Evolutionary conservation across 1,140 invertebrate species (phyloP).

Genomic region (Daktulosphaira vitifoliae): DNA sequence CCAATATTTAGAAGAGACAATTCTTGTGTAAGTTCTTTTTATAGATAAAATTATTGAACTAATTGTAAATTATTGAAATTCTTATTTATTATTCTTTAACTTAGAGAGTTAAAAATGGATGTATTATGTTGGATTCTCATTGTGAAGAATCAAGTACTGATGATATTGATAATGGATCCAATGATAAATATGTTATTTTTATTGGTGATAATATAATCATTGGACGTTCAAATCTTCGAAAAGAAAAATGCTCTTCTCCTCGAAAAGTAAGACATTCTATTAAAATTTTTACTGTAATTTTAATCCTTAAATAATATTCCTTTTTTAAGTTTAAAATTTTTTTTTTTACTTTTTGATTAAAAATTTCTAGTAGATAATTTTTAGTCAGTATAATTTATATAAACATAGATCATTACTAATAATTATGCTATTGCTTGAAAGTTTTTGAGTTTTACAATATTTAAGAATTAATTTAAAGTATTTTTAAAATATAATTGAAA

Average conservation of each 20-base stretch:
- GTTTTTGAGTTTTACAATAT: too few relatives aligned
- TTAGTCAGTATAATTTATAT: too few relatives aligned
- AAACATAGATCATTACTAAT: too few relatives aligned
- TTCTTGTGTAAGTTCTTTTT: constrained; percentile 13
- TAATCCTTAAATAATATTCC: too few relatives aligned
- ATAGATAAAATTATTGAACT: too few relatives aligned
- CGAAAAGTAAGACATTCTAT: constrained; percentile 4
- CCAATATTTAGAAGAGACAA: constrained; percentile 55
- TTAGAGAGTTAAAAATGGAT: constrained; percentile 7
- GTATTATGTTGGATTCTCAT: constrained; percentile 22
- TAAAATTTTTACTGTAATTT: too few relatives aligned
- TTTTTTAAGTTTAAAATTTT: too few relatives aligned
- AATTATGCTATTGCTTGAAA: too few relatives aligned
- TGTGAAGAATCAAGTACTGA: constrained; percentile 31
- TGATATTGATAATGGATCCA: constrained; percentile 12
- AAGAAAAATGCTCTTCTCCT: constrained; percentile 1
- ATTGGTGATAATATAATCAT: constrained; percentile 26
- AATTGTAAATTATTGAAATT: background rate
- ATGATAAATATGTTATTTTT: constrained; percentile 21
- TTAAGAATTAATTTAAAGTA: too few relatives aligned
- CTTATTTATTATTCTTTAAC: background rate
- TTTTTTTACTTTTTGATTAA: too few relatives aligned
- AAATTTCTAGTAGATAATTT: too few relatives aligned
- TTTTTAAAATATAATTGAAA: too few relatives aligned
- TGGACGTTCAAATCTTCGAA: constrained; percentile 22